Conservation (phyloP, 2,797 vertebrate genomes). For the Sebastes melanostomus region DNA sequence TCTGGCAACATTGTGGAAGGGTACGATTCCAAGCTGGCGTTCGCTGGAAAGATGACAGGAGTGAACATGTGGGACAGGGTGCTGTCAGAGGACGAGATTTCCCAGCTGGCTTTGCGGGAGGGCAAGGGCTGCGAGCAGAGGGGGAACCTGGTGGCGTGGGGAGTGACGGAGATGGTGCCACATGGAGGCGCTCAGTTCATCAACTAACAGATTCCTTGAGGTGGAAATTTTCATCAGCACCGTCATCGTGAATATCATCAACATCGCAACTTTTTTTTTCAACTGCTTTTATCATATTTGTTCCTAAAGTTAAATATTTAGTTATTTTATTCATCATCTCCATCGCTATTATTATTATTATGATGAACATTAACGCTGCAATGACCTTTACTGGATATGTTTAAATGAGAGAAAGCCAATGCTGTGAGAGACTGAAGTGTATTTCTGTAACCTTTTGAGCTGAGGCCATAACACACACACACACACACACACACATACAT, state of each 20-base stretch:
- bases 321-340: conserved; percentile 26
- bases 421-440: conserved; percentile 60
- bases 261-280: background rate
- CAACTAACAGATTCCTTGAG: conserved; percentile 70
- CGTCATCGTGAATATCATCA: conserved; percentile 19
- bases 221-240: background rate
- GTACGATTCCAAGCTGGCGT: conserved; percentile 87
- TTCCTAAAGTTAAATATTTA: background rate
- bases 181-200: conserved; percentile 90
- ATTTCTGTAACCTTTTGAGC: conserved; percentile 48
- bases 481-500: background rate
- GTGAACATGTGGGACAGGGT: conserved; percentile 94
- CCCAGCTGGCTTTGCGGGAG: conserved; percentile 59
- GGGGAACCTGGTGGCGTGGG: conserved; percentile 93
- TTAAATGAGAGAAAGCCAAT: conserved; percentile 41
- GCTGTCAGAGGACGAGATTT: conserved; percentile 84
- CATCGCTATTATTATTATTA: conserved; percentile 7
- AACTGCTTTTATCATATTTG: conserved; percentile 9
- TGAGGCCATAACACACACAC: conserved; percentile 20
- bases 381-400: conserved; percentile 30
- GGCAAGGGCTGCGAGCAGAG: conserved; percentile 81
- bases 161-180: conserved; percentile 89
- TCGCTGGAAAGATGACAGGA: conserved; percentile 91
- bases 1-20: conserved; percentile 56
- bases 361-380: conserved; percentile 39